These are phyloP conservation scores for Pipistrellus pipistrellus DNA, from an alignment of 2,797 vertebrate genomes.

Conservation along the genomic window DNA sequence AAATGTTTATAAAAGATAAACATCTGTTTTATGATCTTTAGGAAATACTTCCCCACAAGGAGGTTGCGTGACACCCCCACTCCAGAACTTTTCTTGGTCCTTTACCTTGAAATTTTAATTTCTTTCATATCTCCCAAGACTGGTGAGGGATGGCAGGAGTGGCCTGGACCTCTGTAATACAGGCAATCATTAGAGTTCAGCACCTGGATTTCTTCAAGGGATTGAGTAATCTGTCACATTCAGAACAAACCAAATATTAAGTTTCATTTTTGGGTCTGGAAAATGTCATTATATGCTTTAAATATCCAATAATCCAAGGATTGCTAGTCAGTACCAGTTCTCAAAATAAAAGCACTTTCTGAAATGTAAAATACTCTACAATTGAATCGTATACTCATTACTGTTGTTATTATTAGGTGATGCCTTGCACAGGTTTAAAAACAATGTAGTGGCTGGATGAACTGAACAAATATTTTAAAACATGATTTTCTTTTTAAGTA, in stretches of 20 bases:
- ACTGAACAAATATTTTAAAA: constrained; percentile 23
- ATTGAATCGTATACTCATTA: constrained; percentile 27
- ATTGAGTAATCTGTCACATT: constrained; percentile 71
- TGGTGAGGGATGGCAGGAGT: neutral
- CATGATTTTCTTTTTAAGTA: neutral
- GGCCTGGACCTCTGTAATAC: constrained; percentile 48
- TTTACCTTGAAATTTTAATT: constrained; percentile 76
- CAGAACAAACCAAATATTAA: constrained; percentile 79
- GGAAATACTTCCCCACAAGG: constrained; percentile 18
- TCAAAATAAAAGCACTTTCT: constrained; percentile 70
- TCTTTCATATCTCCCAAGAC: constrained; percentile 68
- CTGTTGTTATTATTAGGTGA: constrained; percentile 42
- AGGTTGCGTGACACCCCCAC: constrained; percentile 22
- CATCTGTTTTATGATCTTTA: constrained; percentile 68
- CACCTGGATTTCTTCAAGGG: constrained; percentile 80
- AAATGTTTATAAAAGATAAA: constrained; percentile 72
- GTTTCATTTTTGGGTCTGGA: constrained; percentile 79
- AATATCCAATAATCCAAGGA: constrained; percentile 78
- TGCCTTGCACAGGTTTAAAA: constrained; percentile 25
- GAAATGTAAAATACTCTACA: constrained; percentile 63
- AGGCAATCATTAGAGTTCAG: constrained; percentile 56
- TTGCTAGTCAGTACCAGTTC: constrained; percentile 65
- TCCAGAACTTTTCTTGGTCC: constrained; percentile 19
- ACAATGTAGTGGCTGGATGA: constrained; percentile 22
- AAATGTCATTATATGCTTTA: constrained; percentile 76